Base-by-base conservation (phyloP, 2,888 invertebrate species). In the Chrysopilus asiliformis region DNA sequence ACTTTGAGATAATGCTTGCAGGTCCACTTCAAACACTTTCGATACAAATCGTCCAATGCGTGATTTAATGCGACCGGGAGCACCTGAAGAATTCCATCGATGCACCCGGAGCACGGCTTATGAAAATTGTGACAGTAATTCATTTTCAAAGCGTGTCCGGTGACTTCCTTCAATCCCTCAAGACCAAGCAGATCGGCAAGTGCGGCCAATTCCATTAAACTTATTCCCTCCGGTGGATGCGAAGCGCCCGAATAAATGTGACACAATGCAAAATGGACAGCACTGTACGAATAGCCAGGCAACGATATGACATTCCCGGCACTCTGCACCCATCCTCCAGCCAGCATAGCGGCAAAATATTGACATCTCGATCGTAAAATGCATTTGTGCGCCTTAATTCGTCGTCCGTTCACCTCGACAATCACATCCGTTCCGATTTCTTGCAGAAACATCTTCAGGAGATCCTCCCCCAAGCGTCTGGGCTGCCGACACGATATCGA, bases 71-170 rank as follows among this genome's bases (percentile, higher is more conserved):
- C 79, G 27, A 93, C 66, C 0, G 87, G 83, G 48, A 94, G 69
- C 43, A 90, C 86, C 57, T 93, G 90, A 22, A 89, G 63, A 3
- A 90, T 84, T 4, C 89, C 89, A 30, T 80, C 77, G 13, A 80
- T 78, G 60, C 94, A 94, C 20, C 82, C 78, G 30, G 80, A 72
- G 59, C 94, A 95, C 1, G 94, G 93, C 68, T 83, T 81, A 56
- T 95, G 94, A 58, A 95, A 94, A 58, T 87, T 79, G 60, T 95
- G 94, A 56, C 93, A 94, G 59, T 86, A 87, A 59, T 85, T 84
- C 14, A 76, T 76, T 61, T 85, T 85, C 20, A 94, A 66, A 0
- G 85, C 84, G 50, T 86, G 82, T 53, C 82, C 80, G 2, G 91
- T 86, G 3, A 90, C 85, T 65, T 94, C 89, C 55, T 89, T 90